These are phyloP conservation scores for Drosophila setifemur DNA, from an alignment of 1,140 invertebrate species.

Conservation along the genomic window DNA sequence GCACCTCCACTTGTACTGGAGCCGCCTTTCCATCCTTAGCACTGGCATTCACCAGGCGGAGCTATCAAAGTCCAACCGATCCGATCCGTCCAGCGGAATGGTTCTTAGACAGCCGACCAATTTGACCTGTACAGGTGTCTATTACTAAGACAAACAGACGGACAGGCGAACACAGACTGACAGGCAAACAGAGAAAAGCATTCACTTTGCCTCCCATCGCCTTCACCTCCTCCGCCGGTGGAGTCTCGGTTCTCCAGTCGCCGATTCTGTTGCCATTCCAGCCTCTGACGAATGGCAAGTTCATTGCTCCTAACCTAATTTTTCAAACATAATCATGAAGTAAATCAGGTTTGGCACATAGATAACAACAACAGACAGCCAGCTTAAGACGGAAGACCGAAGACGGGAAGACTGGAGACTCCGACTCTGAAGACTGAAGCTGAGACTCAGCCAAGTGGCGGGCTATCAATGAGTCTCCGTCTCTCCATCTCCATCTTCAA, in stretches of 20 bases:
- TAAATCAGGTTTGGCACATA: slow-evolving; percentile 81
- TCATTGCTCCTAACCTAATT: slow-evolving; percentile 82
- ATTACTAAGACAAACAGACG: slow-evolving; percentile 72
- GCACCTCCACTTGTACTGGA: slow-evolving; percentile 7
- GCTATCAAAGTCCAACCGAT: slow-evolving; percentile 34
- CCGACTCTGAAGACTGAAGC: slow-evolving; percentile 31
- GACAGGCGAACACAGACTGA: slow-evolving; percentile 28
- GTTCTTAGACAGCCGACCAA: slow-evolving; percentile 43
- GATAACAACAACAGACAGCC: slow-evolving; percentile 69
- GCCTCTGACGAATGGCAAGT: slow-evolving; percentile 72
- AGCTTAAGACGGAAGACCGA: background rate
- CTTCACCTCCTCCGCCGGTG: slow-evolving; percentile 1
- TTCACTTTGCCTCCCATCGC: slow-evolving; percentile 59
- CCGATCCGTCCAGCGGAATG: slow-evolving; percentile 23
- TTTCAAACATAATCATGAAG: slow-evolving; percentile 82
- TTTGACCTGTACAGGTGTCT: slow-evolving; percentile 69
- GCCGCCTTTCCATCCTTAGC: slow-evolving; percentile 24
- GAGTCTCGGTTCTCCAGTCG: slow-evolving; percentile 36
- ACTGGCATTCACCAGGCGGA: slow-evolving; percentile 24
- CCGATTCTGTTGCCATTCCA: slow-evolving; percentile 44
- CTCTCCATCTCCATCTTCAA: slow-evolving; percentile 19
- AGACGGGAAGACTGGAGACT: slow-evolving; percentile 4
- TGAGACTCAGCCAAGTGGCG: slow-evolving; percentile 42
- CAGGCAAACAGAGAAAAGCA: slow-evolving; percentile 57
- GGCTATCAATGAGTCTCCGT: slow-evolving; percentile 51